Evolutionary conservation across 2,113 vertebrate genomes (phyloP).

Genomic region (Pandion haliaetus): DNA sequence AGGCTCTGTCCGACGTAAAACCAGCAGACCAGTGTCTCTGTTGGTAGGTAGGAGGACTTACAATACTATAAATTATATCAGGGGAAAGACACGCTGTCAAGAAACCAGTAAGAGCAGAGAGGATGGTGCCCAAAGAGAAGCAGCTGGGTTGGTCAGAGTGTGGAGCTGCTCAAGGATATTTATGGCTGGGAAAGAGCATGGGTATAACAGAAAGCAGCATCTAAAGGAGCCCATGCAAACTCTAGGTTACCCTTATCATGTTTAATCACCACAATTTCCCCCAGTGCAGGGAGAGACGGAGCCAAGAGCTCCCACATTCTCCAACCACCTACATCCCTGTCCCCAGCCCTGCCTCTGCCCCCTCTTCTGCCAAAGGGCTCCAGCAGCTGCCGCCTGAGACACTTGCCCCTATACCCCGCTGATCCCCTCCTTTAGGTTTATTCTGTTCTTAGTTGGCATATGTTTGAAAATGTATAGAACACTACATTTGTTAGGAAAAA

Average conservation of each 20-base stretch:
- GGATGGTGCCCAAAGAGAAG: neutral
- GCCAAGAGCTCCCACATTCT: neutral
- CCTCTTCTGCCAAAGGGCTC: neutral
- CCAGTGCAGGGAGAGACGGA: neutral
- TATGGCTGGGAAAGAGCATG: neutral
- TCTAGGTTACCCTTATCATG: neutral
- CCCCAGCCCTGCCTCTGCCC: neutral
- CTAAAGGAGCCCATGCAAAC: neutral
- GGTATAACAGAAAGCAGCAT: neutral
- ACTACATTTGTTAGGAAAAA: neutral
- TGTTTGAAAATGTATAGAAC: neutral
- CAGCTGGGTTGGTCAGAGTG: neutral
- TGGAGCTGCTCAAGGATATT: neutral
- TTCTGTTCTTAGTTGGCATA: neutral
- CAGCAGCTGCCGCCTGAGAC: accelerated
- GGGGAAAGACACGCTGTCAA: neutral
- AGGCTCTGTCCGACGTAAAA: neutral
- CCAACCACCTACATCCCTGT: neutral
- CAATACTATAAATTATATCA: neutral
- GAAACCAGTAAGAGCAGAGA: neutral
- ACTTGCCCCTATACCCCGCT: accelerated
- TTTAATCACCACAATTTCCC: neutral
- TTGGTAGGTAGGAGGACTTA: neutral
- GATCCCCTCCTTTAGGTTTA: neutral
- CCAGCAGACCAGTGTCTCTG: neutral